Base-by-base conservation (phyloP, 2,113 vertebrate genomes). In the Ailurus styani region DNA sequence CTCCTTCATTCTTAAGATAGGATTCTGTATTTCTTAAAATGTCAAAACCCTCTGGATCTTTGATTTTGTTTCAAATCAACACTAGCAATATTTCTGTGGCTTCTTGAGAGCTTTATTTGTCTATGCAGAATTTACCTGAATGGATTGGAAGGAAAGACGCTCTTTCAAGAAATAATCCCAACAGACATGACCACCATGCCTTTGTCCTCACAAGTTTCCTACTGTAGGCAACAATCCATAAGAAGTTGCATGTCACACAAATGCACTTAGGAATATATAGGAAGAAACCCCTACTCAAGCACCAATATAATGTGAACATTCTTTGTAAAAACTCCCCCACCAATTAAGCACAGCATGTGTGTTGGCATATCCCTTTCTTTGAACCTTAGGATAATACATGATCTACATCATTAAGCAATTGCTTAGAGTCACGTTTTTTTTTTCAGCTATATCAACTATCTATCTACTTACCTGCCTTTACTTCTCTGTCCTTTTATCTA, bases 31-130 rank as follows among this genome's bases (percentile, higher is more conserved):
- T 75, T 84, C 40, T 87, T 93, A 55, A 95, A 70, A 27, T 83
- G 37, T 62, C 93, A 77, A 93, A 92, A 86, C 6, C 10, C 54
- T 89, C 85, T 93, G 73, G 25, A 91, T 86, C 78, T 91, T 93
- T 87, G 60, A 68, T 82, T 89, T 73, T 68, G 52, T 21, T 50
- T 6, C 20, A 57, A 83, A 91, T 88, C 42, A 50, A 79, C 31
- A 64, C 5, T 90, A 62, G 50, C 37, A 64, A 11, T 47, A 29
- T 91, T 70, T 87, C 50, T 93, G 11, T 68, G 45, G 42, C 64
- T 37, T 64, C 21, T 34, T 31, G 20, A 91, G 47, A 93, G 21
- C 23, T 29, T 23, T 72, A 72, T 68, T 84, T 73, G 15, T 98
- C 55, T 87, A n/a, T 93, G 31, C 40, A 87, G 73, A 97, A 64